Base-by-base conservation (phyloP, 2,888 invertebrate species). In the Galeopsomyia nigrocyanea region DNA sequence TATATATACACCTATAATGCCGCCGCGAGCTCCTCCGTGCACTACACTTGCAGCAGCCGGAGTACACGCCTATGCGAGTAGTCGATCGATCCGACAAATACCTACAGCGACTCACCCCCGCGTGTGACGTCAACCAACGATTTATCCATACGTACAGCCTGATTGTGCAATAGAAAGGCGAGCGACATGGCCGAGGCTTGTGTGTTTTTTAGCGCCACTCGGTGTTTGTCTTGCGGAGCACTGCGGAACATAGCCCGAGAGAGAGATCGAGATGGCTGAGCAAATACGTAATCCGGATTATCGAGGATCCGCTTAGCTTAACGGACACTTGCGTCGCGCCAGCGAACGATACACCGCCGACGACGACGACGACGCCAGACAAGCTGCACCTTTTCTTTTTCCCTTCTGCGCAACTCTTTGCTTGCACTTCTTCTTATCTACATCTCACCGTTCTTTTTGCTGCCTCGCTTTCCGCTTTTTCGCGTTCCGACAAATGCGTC, bases 271-370 rank as follows among this genome's bases (percentile, higher is more conserved):
- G 82, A 83, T 83, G 82, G 80, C 80, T 82, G 80, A 79, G 83
- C 82, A 85, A 86, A 84, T 82, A 81, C 83, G 82, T 86, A 85
- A 86, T 86, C 85, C 85, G 86, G 84, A 85, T 86, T 86, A 86
- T 84, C 81, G 82, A 78, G 81, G 83, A 86, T 86, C 85, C 85
- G 84, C 85, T 86, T 86, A 85, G 82, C 80, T 82, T 79, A 82
- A 80, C 79, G 83, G 83, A 85, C 85, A 86, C 85, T 85, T 85
- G 85, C 81, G 82, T 78, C 79, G 79, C 74, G 76, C 66, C 50
- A 17, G n/a, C 17, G 78, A 82, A 79, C 81, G 82, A 84, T 84
- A 84, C 13, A 39, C 81, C 80, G 78, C 26, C 50, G 46, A 57
- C 60, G n/a, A n/a, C n/a, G n/a, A n/a, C n/a, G n/a, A n/a, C n/a